Conservation (phyloP, 2,113 vertebrate species). For the Nipponia nippon region DNA sequence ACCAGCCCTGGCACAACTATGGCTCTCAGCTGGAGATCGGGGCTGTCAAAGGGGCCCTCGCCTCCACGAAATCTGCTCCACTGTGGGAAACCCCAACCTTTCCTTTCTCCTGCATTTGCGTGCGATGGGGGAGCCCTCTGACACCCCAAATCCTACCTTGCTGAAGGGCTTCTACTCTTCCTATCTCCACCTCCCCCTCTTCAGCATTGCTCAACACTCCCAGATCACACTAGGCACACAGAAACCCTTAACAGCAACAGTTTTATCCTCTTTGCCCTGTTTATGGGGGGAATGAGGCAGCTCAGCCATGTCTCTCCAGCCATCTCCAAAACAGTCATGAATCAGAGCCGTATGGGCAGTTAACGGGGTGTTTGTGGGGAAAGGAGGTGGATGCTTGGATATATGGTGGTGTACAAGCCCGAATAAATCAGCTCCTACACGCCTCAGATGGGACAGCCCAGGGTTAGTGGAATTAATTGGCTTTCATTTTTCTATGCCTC, state of each 20-base stretch:
- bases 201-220: background rate
- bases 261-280: background rate
- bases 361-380: background rate
- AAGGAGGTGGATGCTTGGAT: background rate
- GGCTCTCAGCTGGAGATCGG: background rate
- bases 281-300: background rate
- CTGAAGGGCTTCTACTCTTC: background rate
- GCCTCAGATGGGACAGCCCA: background rate
- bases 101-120: background rate
- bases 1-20: background rate
- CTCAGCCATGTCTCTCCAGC: background rate
- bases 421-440: background rate
- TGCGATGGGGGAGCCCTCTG: background rate
- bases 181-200: background rate
- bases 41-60: rapidly evolving
- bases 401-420: background rate
- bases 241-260: background rate
- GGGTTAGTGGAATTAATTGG: background rate
- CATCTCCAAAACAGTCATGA: background rate
- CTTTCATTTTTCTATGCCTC: background rate
- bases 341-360: background rate
- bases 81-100: background rate
- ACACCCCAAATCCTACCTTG: background rate
- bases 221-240: no score
- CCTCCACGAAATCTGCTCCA: background rate